A percentile compares a stretch with the other conserved stretches of the same genome.
These are phyloP conservation scores for Monochamus alternatus DNA, from an alignment of 2,888 invertebrate genomes.

Conservation along the genomic window DNA sequence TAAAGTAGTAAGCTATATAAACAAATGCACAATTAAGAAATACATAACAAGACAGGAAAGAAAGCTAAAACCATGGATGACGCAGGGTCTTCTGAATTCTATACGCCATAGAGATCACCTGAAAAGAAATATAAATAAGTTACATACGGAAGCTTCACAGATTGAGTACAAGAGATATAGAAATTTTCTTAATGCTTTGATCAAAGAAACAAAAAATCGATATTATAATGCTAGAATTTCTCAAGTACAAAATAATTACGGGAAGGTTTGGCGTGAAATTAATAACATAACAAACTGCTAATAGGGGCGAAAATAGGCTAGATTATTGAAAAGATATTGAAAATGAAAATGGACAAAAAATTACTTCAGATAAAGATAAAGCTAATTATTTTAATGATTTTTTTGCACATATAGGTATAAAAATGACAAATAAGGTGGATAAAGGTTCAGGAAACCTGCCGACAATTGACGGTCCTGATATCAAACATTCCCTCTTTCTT, in stretches of 20 bases:
- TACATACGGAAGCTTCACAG: not conserved
- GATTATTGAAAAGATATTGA: not conserved
- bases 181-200: conserved; percentile 4
- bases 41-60: not conserved
- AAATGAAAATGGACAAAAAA: not conserved
- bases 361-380: not conserved
- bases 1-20: not conserved
- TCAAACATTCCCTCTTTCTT: not conserved
- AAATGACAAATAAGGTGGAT: too few species aligned
- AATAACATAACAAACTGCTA: not conserved
- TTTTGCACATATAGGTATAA: conserved; percentile 4
- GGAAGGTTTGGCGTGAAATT: not conserved
- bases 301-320: not conserved
- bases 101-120: conserved; percentile 1
- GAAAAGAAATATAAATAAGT: not conserved
- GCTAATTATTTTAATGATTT: conserved; percentile 3
- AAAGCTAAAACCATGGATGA: conserved; percentile 7
- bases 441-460: too few species aligned
- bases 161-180: conserved; percentile 8
- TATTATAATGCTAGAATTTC: conserved; percentile 4
- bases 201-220: conserved; percentile 13
- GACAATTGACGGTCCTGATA: not conserved
- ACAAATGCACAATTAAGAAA: not conserved
- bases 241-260: not conserved
- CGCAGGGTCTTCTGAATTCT: not conserved